These are phyloP conservation scores for Drosophila hamatofila DNA, from an alignment of 2,888 invertebrate genomes.

Conservation along the genomic window DNA sequence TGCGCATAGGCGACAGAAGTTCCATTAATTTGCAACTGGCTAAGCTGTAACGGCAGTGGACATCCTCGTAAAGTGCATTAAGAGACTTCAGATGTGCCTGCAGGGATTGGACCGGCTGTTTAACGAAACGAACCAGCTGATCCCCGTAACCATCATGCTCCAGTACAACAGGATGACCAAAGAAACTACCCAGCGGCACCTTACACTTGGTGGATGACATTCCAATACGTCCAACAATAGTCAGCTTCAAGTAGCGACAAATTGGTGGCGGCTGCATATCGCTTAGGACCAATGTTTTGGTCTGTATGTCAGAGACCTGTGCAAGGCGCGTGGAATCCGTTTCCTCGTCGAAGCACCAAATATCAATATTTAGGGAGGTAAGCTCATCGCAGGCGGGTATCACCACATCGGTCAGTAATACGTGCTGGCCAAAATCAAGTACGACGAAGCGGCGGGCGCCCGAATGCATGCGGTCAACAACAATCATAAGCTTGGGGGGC, in stretches of 20 bases:
- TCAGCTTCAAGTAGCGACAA: slow-evolving; percentile 95
- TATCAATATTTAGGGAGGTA: slow-evolving; percentile 94
- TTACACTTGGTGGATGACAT: slow-evolving; percentile 95
- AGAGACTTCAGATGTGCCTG: slow-evolving; percentile 88
- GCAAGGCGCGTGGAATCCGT: slow-evolving; percentile 93
- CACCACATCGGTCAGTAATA: slow-evolving; percentile 93
- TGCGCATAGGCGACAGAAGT: slow-evolving; percentile 91
- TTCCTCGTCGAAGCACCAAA: slow-evolving; percentile 95
- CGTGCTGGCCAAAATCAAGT: slow-evolving; percentile 94
- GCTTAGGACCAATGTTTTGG: slow-evolving; percentile 92
- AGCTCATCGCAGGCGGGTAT: slow-evolving; percentile 93
- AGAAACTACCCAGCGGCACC: slow-evolving; percentile 97
- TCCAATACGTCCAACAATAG: slow-evolving; percentile 95
- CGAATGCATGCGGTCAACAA: slow-evolving; percentile 97
- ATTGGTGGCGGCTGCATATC: slow-evolving; percentile 96
- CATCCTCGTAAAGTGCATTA: slow-evolving; percentile 91
- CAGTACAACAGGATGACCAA: slow-evolving; percentile 94
- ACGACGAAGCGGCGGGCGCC: slow-evolving; percentile 96
- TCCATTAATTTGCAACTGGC: slow-evolving; percentile 94
- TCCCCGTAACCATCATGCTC: slow-evolving; percentile 87
- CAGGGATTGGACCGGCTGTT: slow-evolving; percentile 77
- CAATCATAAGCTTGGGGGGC: slow-evolving; percentile 93
- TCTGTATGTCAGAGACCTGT: slow-evolving; percentile 94
- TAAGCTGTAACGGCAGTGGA: slow-evolving; percentile 92
- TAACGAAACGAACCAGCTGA: slow-evolving; percentile 80